Base-by-base conservation (phyloP, 2,888 invertebrate genomes). In the Lithodes maja region DNA sequence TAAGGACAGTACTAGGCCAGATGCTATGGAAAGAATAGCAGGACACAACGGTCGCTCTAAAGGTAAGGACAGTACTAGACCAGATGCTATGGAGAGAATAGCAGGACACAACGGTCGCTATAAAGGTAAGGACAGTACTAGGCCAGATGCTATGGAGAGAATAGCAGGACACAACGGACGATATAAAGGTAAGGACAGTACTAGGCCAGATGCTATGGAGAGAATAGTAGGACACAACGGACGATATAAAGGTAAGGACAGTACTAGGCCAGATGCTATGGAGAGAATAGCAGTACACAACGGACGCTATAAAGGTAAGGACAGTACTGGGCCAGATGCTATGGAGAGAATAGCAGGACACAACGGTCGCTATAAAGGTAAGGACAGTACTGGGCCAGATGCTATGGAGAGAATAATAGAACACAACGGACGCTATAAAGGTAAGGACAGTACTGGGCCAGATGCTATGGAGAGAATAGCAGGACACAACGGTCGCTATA, bases 91-190 rank as follows among this genome's bases (percentile, higher is more conserved):
- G 54, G 86, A 54, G 33, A 81, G 91, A 3, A 85, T 90, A 49
- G 92, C 92, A 7, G 92, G 92, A 17, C 83, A 88, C 85, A 92
- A 92, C 82, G 90, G 91, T 2, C 87, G 83, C 55, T 92, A 91
- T 82, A 91, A 90, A 86, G 92, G 92, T 12, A 33, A 33, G 33
- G 33, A 33, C 33, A 33, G 33, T 33, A 33, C 33, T 33, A 33
- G 33, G 33, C 33, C 33, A 33, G 33, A 33, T 61, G 7, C 53
- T 1, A 89, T 87, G 3, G 54, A 87, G 55, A 81, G 91, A 3
- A 87, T 90, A 49, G 92, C 92, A 7, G 92, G 92, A 17, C 83
- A 88, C 85, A 92, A 92, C n/a, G n/a, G n/a, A n/a, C 83, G 90
- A 91, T 92, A 91, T 82, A 91, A 90, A 86, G 92, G 92, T 92